These are phyloP conservation scores for Calameuta pallipes DNA, from an alignment of 2,888 invertebrate genomes.

Conservation along the genomic window DNA sequence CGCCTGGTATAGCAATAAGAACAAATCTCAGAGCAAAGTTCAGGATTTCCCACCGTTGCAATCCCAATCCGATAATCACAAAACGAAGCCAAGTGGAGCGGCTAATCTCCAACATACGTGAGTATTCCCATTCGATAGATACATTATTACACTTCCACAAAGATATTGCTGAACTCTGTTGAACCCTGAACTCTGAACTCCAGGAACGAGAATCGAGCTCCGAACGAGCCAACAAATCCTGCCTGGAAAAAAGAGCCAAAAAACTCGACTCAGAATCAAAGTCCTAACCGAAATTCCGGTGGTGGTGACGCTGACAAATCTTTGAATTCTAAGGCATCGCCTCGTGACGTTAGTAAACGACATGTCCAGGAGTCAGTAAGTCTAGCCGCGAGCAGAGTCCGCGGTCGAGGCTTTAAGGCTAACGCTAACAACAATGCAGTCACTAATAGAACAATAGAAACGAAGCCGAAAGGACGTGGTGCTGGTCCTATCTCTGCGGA, in stretches of 20 bases:
- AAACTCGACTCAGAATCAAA: conserved; percentile 43
- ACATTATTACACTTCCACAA: background rate
- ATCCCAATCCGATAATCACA: conserved; percentile 51
- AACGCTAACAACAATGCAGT: conserved; percentile 57
- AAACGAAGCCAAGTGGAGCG: conserved; percentile 38
- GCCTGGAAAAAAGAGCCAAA: conserved; percentile 59
- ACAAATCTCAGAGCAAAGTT: conserved; percentile 52
- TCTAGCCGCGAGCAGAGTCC: conserved; percentile 50
- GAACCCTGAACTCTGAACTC: conserved; percentile 14
- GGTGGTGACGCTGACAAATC: conserved; percentile 46
- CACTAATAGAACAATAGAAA: conserved; percentile 52
- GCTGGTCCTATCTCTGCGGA: conserved; percentile 45
- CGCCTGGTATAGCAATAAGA: conserved; percentile 64
- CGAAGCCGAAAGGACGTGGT: conserved; percentile 58
- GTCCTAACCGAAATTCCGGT: conserved; percentile 45
- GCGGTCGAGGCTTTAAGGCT: conserved; percentile 60
- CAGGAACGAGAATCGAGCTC: conserved; percentile 58
- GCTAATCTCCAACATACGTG: conserved; percentile 44
- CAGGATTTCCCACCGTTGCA: conserved; percentile 61
- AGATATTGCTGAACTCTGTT: conserved; percentile 10
- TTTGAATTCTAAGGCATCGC: conserved; percentile 34
- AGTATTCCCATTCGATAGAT: conserved; percentile 8
- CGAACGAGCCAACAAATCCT: conserved; percentile 55
- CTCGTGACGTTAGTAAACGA: conserved; percentile 50
- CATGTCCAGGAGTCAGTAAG: conserved; percentile 56